These are phyloP conservation scores for Nephrocerus scutellatus DNA, from an alignment of 2,888 invertebrate genomes.

Conservation along the genomic window DNA sequence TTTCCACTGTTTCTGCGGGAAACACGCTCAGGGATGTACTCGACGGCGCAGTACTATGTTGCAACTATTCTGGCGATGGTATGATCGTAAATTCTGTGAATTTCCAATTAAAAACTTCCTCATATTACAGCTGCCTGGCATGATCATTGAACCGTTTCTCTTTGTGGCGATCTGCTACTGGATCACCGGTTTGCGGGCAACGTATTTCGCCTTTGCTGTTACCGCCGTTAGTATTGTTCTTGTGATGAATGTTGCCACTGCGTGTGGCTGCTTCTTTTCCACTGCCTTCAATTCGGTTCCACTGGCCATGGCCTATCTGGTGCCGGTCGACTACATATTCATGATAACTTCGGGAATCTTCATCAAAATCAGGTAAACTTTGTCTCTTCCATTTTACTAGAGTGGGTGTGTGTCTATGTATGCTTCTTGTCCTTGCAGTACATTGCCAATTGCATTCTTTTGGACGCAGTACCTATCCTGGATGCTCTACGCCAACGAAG, in stretches of 20 bases:
- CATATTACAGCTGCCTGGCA: slow-evolving; percentile 66
- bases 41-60: slow-evolving; percentile 71
- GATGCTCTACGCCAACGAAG: slow-evolving; percentile 82
- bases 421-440: slow-evolving; percentile 48
- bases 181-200: slow-evolving; percentile 70
- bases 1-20: slow-evolving; percentile 77
- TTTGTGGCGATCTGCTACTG: slow-evolving; percentile 80
- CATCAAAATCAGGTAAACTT: slow-evolving; percentile 65
- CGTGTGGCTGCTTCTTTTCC: slow-evolving; percentile 84
- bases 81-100: slow-evolving; percentile 37
- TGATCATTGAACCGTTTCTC: slow-evolving; percentile 73
- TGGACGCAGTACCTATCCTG: slow-evolving; percentile 79
- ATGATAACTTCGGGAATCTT: slow-evolving; percentile 86
- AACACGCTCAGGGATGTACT: slow-evolving; percentile 73
- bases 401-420: neutral
- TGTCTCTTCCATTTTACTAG: too few relatives aligned
- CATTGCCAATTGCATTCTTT: slow-evolving; percentile 61
- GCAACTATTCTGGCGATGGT: slow-evolving; percentile 77
- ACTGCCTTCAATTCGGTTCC: slow-evolving; percentile 75
- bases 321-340: slow-evolving; percentile 77
- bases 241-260: slow-evolving; percentile 79
- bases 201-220: slow-evolving; percentile 61
- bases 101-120: slow-evolving; percentile 3
- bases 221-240: slow-evolving; percentile 64
- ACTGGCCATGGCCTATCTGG: slow-evolving; percentile 72